phyloP scores from a whole-genome alignment of 2,888 invertebrate species.

The Epistrophe grossulariae region DNA sequence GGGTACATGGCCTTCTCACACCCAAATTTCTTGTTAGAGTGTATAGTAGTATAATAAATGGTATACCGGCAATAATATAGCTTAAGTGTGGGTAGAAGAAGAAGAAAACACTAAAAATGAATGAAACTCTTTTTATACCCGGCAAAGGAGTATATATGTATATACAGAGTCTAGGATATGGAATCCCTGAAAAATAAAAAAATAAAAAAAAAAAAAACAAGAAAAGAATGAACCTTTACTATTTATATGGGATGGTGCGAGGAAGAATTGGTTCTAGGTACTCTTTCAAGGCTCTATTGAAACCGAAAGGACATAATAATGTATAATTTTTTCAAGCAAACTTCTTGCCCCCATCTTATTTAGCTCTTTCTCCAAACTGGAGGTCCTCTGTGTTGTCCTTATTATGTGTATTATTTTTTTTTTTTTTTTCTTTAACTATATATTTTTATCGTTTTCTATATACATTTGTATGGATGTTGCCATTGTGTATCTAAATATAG shows the following conservation, averaged over 20 bases:
- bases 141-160: not conserved
- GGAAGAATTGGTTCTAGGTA: not conserved
- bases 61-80: constrained; percentile 62
- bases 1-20: not conserved
- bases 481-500: constrained; percentile 64
- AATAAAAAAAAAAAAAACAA: constrained; percentile 30
- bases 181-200: constrained; percentile 39
- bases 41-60: constrained; percentile 20
- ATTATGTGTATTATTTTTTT: constrained; percentile 45
- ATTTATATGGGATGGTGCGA: not conserved
- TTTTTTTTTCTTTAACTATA: constrained; percentile 20
- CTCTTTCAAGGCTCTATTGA: constrained; percentile 45
- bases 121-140: constrained; percentile 51
- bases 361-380: not conserved
- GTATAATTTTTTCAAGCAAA: constrained; percentile 62
- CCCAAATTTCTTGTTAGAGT: constrained; percentile 43
- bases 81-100: constrained; percentile 54
- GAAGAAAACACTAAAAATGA: constrained; percentile 69
- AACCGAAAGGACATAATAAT: constrained; percentile 73
- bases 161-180: constrained; percentile 49
- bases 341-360: constrained; percentile 2
- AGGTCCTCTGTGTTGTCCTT: constrained; percentile 38
- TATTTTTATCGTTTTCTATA: constrained; percentile 60
- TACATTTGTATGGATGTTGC: constrained; percentile 1
- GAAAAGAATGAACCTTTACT: constrained; percentile 32